Evolutionary conservation across 2,888 invertebrate species (phyloP), one percentile per base, ranked within the genome.

Genomic region (Drymonia ruficornis): DNA sequence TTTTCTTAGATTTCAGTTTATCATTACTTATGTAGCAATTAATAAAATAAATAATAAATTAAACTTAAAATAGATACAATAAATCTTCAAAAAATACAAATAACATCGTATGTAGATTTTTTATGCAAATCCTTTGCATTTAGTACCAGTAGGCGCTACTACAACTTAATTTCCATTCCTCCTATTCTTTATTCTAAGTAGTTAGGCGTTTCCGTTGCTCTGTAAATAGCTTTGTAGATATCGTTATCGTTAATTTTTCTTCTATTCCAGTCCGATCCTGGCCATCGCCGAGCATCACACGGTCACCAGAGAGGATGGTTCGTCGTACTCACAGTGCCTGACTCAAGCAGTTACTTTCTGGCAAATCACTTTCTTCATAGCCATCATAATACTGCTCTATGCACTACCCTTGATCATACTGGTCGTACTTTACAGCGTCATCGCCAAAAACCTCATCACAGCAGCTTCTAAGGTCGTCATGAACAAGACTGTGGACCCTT

Each of bases 371-470:
- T 97, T 96, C 93, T 97, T 96, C 93, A 94, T 97, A 78, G 93
- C 96, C 89, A 94, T 95, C 81, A 96, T 96, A 75, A 93, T 95
- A 56, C 87, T 96, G 62, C 97, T 98, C 86, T 98, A 97, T 91
- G 87, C 96, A 63, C 81, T 97, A 52, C 98, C 98, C 43, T 93
- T 98, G 56, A 84, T 97, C 56, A 94, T 97, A 56, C 94, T 98
- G 46, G 93, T 97, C 63, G 93, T 96, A 49, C 94, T 98, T 52
- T 98, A 98, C 87, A 95, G 96, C 73, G 94, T 97, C 76, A 98
- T 98, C 75, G 97, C 97, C 49, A 95, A 95, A 78, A 96, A 96
- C 79, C 94, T 98, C 63, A 96, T 97, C 82, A 95, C 95, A 49
- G 94, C 95, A 46, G 94, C 94, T 70, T 90, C 94, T 52, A 95